Evolutionary conservation across 2,888 invertebrate species (phyloP).

Genomic region (Eudemis profundana): DNA sequence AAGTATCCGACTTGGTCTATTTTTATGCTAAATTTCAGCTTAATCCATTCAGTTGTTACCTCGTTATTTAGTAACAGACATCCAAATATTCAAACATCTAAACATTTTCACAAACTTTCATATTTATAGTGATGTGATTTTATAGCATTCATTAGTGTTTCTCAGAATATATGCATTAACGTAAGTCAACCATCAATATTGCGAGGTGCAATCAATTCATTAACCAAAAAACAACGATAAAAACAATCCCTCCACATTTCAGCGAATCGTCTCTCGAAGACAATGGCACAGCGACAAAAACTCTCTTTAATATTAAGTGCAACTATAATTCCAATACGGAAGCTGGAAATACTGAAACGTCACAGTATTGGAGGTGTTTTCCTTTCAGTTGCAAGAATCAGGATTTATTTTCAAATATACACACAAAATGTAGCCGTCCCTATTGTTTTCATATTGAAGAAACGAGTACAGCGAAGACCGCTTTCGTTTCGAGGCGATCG

Average conservation of each 20-base stretch:
- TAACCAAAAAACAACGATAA: too few species aligned
- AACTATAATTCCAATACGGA: constrained; percentile 28
- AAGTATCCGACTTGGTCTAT: too few species aligned
- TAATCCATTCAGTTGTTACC: too few species aligned
- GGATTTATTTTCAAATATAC: constrained; percentile 39
- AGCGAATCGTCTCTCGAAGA: not conserved
- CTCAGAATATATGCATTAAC: too few species aligned
- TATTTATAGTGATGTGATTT: too few species aligned
- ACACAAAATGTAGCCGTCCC: constrained; percentile 17
- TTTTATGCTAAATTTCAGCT: too few species aligned
- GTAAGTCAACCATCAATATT: too few species aligned
- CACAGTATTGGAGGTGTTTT: constrained; percentile 50
- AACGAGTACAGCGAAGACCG: constrained; percentile 49
- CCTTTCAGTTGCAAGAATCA: constrained; percentile 49
- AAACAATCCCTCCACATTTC: not conserved
- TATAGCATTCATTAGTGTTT: too few species aligned
- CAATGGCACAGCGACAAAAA: not conserved
- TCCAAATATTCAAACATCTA: too few species aligned
- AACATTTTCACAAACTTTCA: too few species aligned
- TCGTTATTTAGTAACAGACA: too few species aligned
- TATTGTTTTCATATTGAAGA: constrained; percentile 58
- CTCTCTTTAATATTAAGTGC: constrained; percentile 7
- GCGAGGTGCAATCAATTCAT: too few species aligned
- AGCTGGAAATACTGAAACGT: constrained; percentile 55
- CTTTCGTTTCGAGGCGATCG: constrained; percentile 50